Percentiles rank a stretch among this genome's conserved stretches.
phyloP scores from a whole-genome alignment of 2,797 vertebrate species.

The Prunella strophiata region DNA sequence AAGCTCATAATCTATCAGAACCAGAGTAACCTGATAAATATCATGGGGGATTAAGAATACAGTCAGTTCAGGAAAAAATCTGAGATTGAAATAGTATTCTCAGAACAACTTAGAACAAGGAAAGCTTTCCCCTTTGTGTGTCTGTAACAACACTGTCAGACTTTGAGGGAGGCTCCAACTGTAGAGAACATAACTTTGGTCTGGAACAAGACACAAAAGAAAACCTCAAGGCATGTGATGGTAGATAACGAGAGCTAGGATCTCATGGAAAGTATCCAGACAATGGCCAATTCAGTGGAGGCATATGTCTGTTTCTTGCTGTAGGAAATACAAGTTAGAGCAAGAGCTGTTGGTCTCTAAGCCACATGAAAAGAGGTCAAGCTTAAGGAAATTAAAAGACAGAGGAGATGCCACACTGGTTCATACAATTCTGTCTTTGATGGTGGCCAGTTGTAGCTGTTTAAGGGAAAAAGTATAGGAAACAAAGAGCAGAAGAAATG shows the following conservation, averaged over 20 bases:
- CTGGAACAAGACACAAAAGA: background rate
- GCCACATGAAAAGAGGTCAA: background rate
- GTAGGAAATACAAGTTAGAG: background rate
- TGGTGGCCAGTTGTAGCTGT: background rate
- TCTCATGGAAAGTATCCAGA: background rate
- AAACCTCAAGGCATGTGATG: background rate
- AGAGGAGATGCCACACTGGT: background rate
- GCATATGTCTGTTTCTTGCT: background rate
- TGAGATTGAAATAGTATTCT: background rate
- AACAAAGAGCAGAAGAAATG: background rate
- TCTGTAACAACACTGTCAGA: background rate
- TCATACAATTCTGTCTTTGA: background rate
- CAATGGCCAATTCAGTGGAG: background rate
- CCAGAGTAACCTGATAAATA: background rate
- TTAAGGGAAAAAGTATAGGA: background rate
- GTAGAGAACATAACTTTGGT: background rate
- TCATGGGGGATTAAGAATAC: background rate
- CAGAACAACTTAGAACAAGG: background rate
- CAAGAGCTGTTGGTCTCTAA: background rate
- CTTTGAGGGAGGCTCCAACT: background rate
- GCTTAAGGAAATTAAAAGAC: background rate
- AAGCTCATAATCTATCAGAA: background rate
- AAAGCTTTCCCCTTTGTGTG: background rate
- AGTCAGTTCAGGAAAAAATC: background rate
- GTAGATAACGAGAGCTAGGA: background rate